Evolutionary conservation across 1,140 invertebrate species (phyloP), one percentile per base, ranked within the genome.

Genomic region (Euura lappo): DNA sequence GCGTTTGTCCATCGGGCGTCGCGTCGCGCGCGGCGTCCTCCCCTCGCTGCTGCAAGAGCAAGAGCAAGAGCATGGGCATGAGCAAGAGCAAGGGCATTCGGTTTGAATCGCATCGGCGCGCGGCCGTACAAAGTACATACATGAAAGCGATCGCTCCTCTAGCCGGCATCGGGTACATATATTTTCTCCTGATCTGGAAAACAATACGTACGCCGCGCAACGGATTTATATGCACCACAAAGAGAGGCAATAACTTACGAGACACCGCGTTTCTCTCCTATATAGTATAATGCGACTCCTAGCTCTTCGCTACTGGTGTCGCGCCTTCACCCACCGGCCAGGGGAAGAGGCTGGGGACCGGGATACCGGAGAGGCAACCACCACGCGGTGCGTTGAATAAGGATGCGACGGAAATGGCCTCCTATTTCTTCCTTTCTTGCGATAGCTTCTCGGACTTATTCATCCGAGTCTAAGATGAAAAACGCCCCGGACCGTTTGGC

Each of bases 171-270:
- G 76, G 78, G 79, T 80, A 85, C 79, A 84, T 86, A 86, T 83
- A 86, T 86, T 87, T 86, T 72, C 82, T 84, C 83, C 83, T 82
- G 84, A 87, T 87, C 84, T 86, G 84, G 84, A 85, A 87, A 86
- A 86, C 85, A 87, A 87, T 87, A 86, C 81, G 76, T 28, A 28
- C 80, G 81, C 80, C 82, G 79, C 81, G 78, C 79, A 6, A 8
- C 51, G 76, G 79, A 87, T 87, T 86, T 87, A 86, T 86, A 83
- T 81, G 79, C 81, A 80, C 80, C 77, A 81, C 72, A 68, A 44
- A 71, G 65, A 71, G 47, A 77, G 79, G 84, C 79, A 83, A 86
- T 86, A 86, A 86, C 76, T 87, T 84, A 86, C 78, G 65, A 77
- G 72, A 75, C 51, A 78, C 74, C 44, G 66, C 66, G 13, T 68